Conservation (phyloP, 2,888 invertebrate genomes). For the Zootermopsis nevadensis region DNA sequence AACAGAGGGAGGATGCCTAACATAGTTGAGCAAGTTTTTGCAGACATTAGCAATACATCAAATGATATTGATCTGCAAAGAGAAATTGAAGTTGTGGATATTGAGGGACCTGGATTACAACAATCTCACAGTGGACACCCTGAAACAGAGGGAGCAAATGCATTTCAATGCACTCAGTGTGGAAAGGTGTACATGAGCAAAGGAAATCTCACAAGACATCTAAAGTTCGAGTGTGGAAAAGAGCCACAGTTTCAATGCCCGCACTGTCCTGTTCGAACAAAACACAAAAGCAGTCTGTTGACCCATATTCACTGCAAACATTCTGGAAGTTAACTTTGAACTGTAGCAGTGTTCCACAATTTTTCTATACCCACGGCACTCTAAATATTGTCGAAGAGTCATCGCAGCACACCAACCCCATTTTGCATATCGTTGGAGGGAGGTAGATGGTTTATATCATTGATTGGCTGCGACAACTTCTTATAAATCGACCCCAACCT, state of each 20-base stretch:
- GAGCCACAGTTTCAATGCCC: slow-evolving; percentile 57
- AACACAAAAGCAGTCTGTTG: slow-evolving; percentile 15
- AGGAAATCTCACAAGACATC: slow-evolving; percentile 54
- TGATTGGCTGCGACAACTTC: too few species aligned
- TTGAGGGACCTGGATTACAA: background rate
- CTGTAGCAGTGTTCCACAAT: too few species aligned
- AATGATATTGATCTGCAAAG: background rate
- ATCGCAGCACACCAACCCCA: too few species aligned
- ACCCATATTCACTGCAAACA: slow-evolving; percentile 3
- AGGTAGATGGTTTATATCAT: too few species aligned
- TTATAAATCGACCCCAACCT: too few species aligned
- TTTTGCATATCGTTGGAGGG: too few species aligned
- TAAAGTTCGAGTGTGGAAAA: slow-evolving; percentile 59
- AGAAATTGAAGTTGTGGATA: background rate
- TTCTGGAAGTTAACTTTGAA: background rate
- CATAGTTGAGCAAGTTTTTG: background rate
- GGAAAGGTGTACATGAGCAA: slow-evolving; percentile 53
- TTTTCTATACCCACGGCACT: too few species aligned
- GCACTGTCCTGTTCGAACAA: slow-evolving; percentile 57
- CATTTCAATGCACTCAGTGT: slow-evolving; percentile 54
- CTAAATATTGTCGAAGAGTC: too few species aligned
- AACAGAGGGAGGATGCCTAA: background rate
- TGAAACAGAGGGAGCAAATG: background rate
- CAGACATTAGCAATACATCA: background rate
- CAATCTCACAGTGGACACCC: background rate